Evolutionary conservation across 2,113 vertebrate genomes (phyloP), one percentile per base, ranked within the genome.

Genomic region (Gambusia affinis): DNA sequence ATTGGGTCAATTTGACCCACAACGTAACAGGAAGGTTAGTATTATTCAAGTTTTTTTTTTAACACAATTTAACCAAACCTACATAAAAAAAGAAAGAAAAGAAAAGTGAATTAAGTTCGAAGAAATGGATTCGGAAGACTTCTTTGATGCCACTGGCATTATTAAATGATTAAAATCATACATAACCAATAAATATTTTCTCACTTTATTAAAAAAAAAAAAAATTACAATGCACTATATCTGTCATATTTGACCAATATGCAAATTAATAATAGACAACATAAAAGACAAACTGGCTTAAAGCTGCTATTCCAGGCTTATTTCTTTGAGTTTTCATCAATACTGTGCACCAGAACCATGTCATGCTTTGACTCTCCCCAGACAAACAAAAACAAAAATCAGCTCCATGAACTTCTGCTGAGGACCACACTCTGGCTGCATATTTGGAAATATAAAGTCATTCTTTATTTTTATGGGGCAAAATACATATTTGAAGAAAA

Each of bases 401-500:
- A 19, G 51, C 51, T 57, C 51, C 22, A 51, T 5, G 4, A 65
- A 14, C 47, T 30, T 19, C n/a, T 70, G 64, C 75, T 42, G 19
- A 22, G 70, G 35, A 73, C 62, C 65, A 81, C 44, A 39, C 63
- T 65, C 64, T 35, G 3, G 64, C 61, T 75, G 47, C 75, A 78
- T 29, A 64, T 72, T 67, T 84, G 79, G 76, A 91, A 89, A 88
- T 87, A 89, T 91, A 83, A 82, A 89, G 80, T 61, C 24, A 75
- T 87, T 83, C 83, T 88, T 88, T 83, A 85, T 88, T 84, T 85
- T 88, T 82, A 30, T 64, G 70, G 82, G 81, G 73, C 60, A 88
- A 91, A 88, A 87, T 81, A 88, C 51, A 84, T 70, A 73, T 79
- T 51, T 78, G 14, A 85, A 84, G 68, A 89, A 73, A 80, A 10